These are phyloP conservation scores for Eupelmus urozonus DNA, from an alignment of 2,888 invertebrate genomes.

Conservation along the genomic window DNA sequence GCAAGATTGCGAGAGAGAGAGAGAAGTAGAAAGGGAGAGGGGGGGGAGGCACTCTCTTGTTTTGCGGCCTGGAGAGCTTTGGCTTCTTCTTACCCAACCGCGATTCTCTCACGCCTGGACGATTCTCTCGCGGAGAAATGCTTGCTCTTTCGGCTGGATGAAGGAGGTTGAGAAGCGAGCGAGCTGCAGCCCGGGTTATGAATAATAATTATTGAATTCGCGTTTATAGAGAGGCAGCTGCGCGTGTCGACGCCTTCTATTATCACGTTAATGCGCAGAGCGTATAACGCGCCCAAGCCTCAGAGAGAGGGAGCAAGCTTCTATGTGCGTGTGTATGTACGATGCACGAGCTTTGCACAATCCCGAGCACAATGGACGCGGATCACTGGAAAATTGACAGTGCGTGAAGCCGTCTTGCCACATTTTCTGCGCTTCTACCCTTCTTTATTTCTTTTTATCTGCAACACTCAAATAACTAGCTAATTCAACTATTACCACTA, in stretches of 20 bases:
- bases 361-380: slow-evolving; percentile 45
- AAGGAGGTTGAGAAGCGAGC: slow-evolving; percentile 1
- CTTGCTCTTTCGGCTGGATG: slow-evolving; percentile 55
- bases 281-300: background rate
- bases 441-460: background rate
- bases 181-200: slow-evolving; percentile 68
- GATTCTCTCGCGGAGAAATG: slow-evolving; percentile 57
- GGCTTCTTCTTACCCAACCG: slow-evolving; percentile 72
- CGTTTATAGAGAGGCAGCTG: slow-evolving; percentile 59
- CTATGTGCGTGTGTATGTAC: background rate
- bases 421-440: background rate
- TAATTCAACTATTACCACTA: too few species aligned
- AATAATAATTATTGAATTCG: slow-evolving; percentile 72
- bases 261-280: slow-evolving; percentile 57
- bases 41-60: slow-evolving; percentile 67
- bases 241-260: slow-evolving; percentile 56
- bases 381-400: slow-evolving; percentile 51
- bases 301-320: background rate
- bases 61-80: slow-evolving; percentile 67
- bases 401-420: slow-evolving; percentile 21
- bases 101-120: slow-evolving; percentile 74
- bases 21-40: slow-evolving; percentile 59
- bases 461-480: too few species aligned
- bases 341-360: background rate
- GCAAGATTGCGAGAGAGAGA: slow-evolving; percentile 55